These are phyloP conservation scores for Hydropsyche tenuis DNA, from an alignment of 1,140 invertebrate genomes.

Conservation along the genomic window DNA sequence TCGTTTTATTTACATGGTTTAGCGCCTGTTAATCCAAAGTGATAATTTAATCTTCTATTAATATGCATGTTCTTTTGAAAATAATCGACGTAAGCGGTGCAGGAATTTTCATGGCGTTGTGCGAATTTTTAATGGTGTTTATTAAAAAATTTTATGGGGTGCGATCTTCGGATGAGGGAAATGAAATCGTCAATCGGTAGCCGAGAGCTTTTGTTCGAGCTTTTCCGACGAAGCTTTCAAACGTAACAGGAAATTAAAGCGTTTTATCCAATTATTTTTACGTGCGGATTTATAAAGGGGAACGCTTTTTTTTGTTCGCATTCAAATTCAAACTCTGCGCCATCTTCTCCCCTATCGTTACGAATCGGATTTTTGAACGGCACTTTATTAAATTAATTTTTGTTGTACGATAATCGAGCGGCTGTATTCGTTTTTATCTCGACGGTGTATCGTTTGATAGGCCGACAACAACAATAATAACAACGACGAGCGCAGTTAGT, in stretches of 20 bases:
- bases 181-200: constrained; percentile 35
- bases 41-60: no score
- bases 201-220: constrained; percentile 29
- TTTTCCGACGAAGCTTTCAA: constrained; percentile 31
- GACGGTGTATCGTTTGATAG: neutral
- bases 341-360: no score
- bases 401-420: constrained; percentile 8
- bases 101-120: neutral
- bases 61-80: no score
- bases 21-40: no score
- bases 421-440: constrained; percentile 1
- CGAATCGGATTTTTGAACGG: no score
- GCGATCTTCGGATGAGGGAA: constrained; percentile 13
- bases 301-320: constrained; percentile 5
- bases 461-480: constrained; percentile 4
- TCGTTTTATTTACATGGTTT: no score
- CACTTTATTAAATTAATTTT: constrained; percentile 9
- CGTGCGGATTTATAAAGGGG: constrained; percentile 30
- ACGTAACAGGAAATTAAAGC: constrained; percentile 49
- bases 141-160: constrained; percentile 12
- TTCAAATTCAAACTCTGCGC: neutral
- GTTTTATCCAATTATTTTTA: constrained; percentile 49
- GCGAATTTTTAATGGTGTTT: neutral
- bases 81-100: neutral
- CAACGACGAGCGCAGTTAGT: neutral